Evolutionary conservation across 2,888 invertebrate genomes (phyloP), one percentile per base, ranked within the genome.

Genomic region (Mythimna ferrago): DNA sequence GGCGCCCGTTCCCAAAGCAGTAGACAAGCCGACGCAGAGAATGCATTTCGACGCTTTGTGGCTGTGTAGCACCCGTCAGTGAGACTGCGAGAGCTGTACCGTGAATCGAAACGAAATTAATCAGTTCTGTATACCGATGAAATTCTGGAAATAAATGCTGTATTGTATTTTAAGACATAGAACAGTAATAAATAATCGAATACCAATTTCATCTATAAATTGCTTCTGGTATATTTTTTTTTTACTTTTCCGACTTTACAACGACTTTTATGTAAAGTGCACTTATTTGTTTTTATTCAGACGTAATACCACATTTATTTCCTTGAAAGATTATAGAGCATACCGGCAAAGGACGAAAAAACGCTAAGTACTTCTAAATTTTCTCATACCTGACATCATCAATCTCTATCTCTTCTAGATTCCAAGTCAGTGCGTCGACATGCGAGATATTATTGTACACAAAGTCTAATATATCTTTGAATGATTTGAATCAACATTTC

Each of bases 1-100:
- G 83, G 83, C 78, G 85, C 74, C 83, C 3, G 65, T 62, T 67
- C 61, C 58, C 73, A 16, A 65, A 70, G 77, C 65, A 73, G 58
- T 56, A 74, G 32, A 69, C 78, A 65, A 66, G 44, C 44, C 14
- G 41, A 48, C 53, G 62, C 48, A 69, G 57, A 61, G 65, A 67
- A 67, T 81, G 63, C 66, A 61, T 61, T 35, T 57, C 56, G 26
- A 64, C 62, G 66, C 56, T 53, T 6, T 38, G 44, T 16, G 62
- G n/a, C n/a, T 48, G 32, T 41, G n/a, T 60, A 58, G 21, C 19
- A 3, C 35, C 60, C 54, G 56, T 56, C 32, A 38, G 26, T 19
- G 48, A 65, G 21, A 16, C 61, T 65, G 38, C 21, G 51, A 57
- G 53, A 62, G 57, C 41, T 66, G 11, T 35, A 65, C 56, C 21